A percentile compares a stretch with the other conserved stretches of the same genome.
phyloP scores from a whole-genome alignment of 2,113 vertebrate species.

The Epinephelus fuscoguttatus region DNA sequence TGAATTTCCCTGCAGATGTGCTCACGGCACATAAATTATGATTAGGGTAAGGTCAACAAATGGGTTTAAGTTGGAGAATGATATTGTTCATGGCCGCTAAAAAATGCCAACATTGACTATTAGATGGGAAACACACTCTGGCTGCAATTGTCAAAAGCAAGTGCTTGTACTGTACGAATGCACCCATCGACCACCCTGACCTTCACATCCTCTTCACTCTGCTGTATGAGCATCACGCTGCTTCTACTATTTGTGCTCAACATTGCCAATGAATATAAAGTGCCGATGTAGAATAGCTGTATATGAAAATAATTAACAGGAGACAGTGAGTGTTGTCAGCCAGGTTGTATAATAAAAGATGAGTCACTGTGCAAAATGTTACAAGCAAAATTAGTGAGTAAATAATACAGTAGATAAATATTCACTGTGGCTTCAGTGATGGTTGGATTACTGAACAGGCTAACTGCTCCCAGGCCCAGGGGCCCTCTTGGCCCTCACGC shows the following conservation, averaged over 20 bases:
- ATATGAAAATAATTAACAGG: background rate
- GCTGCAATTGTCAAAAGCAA: background rate
- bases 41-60: background rate
- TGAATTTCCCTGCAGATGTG: background rate
- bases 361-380: background rate
- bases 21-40: background rate
- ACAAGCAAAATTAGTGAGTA: background rate
- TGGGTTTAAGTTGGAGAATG: background rate
- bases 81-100: background rate
- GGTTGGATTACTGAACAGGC: too few species aligned
- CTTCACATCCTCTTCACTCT: background rate
- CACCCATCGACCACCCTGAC: background rate
- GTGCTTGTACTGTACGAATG: background rate
- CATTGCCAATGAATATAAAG: background rate
- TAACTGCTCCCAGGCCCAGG: too few species aligned
- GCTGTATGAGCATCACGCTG: background rate
- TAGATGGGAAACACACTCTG: background rate
- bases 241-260: background rate
- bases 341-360: background rate
- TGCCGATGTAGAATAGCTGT: background rate
- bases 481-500: too few species aligned
- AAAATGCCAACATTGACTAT: slow-evolving; percentile 9
- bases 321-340: background rate
- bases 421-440: too few species aligned
- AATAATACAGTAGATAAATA: background rate